Percentiles rank a stretch among this genome's conserved stretches.
These are phyloP conservation scores for Lepidotrigona ventralis DNA, from an alignment of 1,140 invertebrate species.

Conservation along the genomic window DNA sequence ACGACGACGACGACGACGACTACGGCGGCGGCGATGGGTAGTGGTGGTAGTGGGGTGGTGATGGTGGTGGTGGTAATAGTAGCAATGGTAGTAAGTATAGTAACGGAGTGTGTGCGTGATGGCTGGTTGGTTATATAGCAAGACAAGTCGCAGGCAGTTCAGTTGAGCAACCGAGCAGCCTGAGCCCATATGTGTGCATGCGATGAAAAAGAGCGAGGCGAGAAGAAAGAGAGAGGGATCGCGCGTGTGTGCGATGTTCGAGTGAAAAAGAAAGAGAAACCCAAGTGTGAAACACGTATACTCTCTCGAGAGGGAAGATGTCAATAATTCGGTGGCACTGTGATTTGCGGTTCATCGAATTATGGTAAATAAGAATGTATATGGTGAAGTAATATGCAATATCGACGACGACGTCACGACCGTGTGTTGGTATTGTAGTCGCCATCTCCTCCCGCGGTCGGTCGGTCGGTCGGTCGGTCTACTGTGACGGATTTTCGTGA, in stretches of 20 bases:
- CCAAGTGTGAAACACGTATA: conserved; percentile 32
- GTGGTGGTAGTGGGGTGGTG: no score
- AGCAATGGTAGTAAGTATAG: conserved; percentile 7
- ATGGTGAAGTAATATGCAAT: background rate
- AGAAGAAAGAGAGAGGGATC: conserved; percentile 27
- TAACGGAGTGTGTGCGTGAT: conserved; percentile 22
- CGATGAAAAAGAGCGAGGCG: conserved; percentile 35
- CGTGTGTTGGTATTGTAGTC: conserved; percentile 36
- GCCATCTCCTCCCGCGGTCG: conserved; percentile 31
- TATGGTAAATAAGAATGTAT: conserved; percentile 24
- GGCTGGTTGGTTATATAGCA: conserved; percentile 56
- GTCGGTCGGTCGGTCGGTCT: conserved; percentile 27
- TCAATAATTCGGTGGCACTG: conserved; percentile 69
- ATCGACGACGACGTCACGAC: conserved; percentile 27
- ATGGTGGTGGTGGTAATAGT: background rate
- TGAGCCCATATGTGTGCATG: conserved; percentile 60
- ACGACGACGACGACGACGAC: no score
- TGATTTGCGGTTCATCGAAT: conserved; percentile 2
- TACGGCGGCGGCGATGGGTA: no score
- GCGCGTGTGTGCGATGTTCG: background rate
- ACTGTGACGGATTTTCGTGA: conserved; percentile 44
- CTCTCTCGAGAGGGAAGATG: conserved; percentile 60
- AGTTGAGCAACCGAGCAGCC: conserved; percentile 61
- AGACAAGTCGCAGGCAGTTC: conserved; percentile 62
- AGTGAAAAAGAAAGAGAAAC: conserved; percentile 28